A percentile compares a stretch with the other conserved stretches of the same genome.
Conservation (phyloP, 2,888 invertebrate species). For the Xanthostigma xanthostigma region DNA sequence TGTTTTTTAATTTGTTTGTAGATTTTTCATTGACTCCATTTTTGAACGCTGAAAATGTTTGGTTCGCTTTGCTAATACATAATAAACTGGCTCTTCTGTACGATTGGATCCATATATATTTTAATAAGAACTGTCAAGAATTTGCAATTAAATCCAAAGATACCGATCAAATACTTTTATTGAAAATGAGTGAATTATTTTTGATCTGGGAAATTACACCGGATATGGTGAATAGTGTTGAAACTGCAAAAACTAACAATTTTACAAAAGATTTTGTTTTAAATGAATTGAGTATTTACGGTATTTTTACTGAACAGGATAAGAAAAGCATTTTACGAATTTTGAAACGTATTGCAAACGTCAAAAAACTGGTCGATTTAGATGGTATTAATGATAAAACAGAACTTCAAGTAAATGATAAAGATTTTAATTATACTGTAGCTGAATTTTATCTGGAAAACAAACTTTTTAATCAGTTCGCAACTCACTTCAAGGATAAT, state of each 20-base stretch:
- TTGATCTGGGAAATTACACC: constrained; percentile 37
- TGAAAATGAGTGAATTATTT: constrained; percentile 26
- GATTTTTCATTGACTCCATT: constrained; percentile 36
- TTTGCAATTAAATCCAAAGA: too few relatives aligned
- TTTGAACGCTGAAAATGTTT: constrained; percentile 36
- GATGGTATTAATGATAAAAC: constrained; percentile 33
- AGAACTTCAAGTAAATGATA: constrained; percentile 22
- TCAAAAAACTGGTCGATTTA: constrained; percentile 35
- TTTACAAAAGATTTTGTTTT: constrained; percentile 40
- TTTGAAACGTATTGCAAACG: constrained; percentile 42
- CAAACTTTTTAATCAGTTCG: constrained; percentile 26
- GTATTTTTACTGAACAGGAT: constrained; percentile 46
- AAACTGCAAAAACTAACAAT: constrained; percentile 31
- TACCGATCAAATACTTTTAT: too few relatives aligned
- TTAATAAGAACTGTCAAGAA: constrained; percentile 23
- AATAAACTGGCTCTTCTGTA: constrained; percentile 42
- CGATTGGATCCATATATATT: constrained; percentile 44
- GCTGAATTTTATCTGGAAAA: constrained; percentile 37
- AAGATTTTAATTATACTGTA: constrained; percentile 36
- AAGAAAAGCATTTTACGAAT: constrained; percentile 36
- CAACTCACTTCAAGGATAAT: constrained; percentile 6
- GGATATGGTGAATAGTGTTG: constrained; percentile 40
- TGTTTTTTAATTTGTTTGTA: constrained; percentile 23
- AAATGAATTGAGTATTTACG: constrained; percentile 44
- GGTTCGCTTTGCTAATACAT: constrained; percentile 42